phyloP scores from a whole-genome alignment of 37 sponge, comb jelly and placozoan species.

The Bolinopsis microptera region DNA sequence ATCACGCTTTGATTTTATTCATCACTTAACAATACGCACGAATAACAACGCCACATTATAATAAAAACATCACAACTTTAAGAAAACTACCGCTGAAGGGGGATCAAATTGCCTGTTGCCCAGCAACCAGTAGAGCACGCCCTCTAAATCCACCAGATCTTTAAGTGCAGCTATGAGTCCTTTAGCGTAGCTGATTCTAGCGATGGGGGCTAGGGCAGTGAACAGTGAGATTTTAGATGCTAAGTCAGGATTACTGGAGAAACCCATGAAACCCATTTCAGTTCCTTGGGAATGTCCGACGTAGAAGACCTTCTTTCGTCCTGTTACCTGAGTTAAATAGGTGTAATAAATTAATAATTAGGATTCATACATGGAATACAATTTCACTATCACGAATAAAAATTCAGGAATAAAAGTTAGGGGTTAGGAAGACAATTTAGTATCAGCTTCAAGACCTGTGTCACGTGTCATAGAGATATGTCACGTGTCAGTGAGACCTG shows the following conservation, averaged over 20 bases:
- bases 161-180: neutral
- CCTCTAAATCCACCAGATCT: neutral
- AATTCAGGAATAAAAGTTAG: too few species aligned
- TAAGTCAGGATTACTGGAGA: conserved; percentile 36
- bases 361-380: too few species aligned
- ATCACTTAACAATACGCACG: too few species aligned
- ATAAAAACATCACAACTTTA: too few species aligned
- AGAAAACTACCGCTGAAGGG: conserved; percentile 12
- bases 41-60: too few species aligned
- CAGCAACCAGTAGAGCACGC: conserved; percentile 22
- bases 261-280: conserved; percentile 50
- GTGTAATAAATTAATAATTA: too few species aligned
- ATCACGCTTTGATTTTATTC: too few species aligned
- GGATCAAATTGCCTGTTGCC: conserved; percentile 31
- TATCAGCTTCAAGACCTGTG: too few species aligned
- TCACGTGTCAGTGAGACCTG: too few species aligned
- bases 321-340: conserved; percentile 25
- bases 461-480: too few species aligned
- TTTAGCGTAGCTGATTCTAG: conserved; percentile 13
- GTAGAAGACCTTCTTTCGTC: neutral
- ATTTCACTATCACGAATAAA: too few species aligned
- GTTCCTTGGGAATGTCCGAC: conserved; percentile 48
- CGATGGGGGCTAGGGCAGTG: conserved; percentile 44
- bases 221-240: neutral
- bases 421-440: too few species aligned